These are phyloP conservation scores for Pseudanteris insignis DNA, from an alignment of 2,888 invertebrate genomes.

Conservation along the genomic window DNA sequence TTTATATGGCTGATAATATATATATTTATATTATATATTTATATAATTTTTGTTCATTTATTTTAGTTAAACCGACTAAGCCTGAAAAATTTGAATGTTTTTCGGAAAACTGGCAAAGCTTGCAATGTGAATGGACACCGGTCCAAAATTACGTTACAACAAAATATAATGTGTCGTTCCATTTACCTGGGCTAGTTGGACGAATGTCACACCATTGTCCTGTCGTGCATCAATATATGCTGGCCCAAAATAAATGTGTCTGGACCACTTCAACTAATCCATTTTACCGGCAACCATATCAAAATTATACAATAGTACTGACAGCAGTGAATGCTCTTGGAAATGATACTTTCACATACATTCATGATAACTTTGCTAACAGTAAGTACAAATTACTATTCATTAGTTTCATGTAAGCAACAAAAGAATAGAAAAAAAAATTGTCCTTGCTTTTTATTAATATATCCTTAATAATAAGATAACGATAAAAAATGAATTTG, in stretches of 20 bases:
- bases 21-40: too few species aligned
- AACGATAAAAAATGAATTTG: too few species aligned
- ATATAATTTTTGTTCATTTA: too few species aligned
- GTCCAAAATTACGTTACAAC: slow-evolving; percentile 71
- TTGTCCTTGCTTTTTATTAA: slow-evolving; percentile 1
- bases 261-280: slow-evolving; percentile 69
- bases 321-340: slow-evolving; percentile 74
- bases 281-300: slow-evolving; percentile 69
- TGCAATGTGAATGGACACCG: slow-evolving; percentile 79
- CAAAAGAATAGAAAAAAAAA: too few species aligned
- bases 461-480: too few species aligned
- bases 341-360: slow-evolving; percentile 67
- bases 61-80: slow-evolving; percentile 70
- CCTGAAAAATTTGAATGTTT: slow-evolving; percentile 78
- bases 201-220: slow-evolving; percentile 54
- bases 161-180: slow-evolving; percentile 68
- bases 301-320: slow-evolving; percentile 71
- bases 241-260: slow-evolving; percentile 62
- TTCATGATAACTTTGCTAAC: slow-evolving; percentile 71
- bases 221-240: slow-evolving; percentile 64
- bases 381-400: too few species aligned
- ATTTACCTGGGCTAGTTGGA: slow-evolving; percentile 64
- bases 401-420: too few species aligned
- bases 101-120: slow-evolving; percentile 76
- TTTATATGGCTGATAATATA: too few species aligned